Percentiles rank a stretch among this genome's conserved stretches.
Conservation (phyloP, 2,888 invertebrate species). For the Subacronicta megacephala region DNA sequence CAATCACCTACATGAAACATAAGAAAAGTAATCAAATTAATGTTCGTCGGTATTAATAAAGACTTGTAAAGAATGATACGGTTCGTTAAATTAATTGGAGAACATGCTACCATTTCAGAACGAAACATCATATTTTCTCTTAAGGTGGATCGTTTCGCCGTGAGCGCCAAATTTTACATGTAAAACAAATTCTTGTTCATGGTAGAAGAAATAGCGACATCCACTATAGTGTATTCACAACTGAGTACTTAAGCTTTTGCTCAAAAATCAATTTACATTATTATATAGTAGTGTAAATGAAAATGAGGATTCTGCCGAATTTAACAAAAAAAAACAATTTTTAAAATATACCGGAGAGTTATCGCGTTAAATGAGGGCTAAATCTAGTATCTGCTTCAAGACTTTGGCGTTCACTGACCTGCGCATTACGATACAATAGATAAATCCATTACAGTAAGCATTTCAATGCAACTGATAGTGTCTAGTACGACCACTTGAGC, state of each 20-base stretch:
- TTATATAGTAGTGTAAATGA: too few relatives aligned
- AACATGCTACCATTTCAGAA: background rate
- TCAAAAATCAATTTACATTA: too few relatives aligned
- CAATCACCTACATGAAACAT: background rate
- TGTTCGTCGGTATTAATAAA: background rate
- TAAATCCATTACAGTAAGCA: slow-evolving; percentile 24
- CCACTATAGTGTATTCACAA: too few relatives aligned
- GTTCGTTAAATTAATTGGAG: background rate
- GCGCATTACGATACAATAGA: slow-evolving; percentile 4
- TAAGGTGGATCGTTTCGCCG: too few relatives aligned
- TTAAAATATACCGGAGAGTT: background rate
- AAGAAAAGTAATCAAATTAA: background rate
- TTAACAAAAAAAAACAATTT: too few relatives aligned
- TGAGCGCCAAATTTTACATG: too few relatives aligned
- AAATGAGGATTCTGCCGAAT: too few relatives aligned
- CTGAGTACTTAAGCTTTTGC: too few relatives aligned
- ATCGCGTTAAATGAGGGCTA: background rate
- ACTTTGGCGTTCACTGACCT: background rate
- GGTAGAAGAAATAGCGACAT: too few relatives aligned
- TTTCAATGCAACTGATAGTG: slow-evolving; percentile 36
- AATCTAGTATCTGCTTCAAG: background rate
- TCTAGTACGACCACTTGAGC: slow-evolving; percentile 33
- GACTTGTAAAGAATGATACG: background rate
- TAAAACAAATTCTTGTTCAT: too few relatives aligned
- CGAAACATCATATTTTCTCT: background rate